A percentile compares a stretch with the other conserved stretches of the same genome.
These are phyloP conservation scores for Pteropus rufus DNA, from an alignment of 2,797 vertebrate genomes.

Conservation along the genomic window DNA sequence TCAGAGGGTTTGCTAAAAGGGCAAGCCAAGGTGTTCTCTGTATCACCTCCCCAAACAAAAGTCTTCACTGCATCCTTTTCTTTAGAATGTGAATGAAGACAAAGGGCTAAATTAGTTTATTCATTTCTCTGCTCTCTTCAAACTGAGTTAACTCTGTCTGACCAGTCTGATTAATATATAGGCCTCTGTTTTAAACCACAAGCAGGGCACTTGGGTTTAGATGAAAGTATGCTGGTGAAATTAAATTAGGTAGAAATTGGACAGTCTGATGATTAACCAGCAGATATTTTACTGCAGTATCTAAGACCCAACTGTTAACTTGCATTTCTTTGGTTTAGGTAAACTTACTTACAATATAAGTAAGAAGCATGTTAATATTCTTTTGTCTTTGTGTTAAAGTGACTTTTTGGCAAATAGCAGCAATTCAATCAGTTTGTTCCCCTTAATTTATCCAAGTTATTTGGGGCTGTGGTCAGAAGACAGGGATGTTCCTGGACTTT, in stretches of 20 bases:
- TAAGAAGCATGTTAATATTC: neutral
- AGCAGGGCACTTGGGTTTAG: neutral
- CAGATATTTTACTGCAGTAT: slow-evolving; percentile 1
- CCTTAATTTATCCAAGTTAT: slow-evolving; percentile 9
- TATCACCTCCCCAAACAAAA: neutral
- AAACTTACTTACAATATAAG: slow-evolving; percentile 23
- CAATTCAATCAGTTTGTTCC: slow-evolving; percentile 6
- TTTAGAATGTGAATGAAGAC: slow-evolving; percentile 41
- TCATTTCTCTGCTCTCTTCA: neutral
- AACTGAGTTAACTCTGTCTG: neutral
- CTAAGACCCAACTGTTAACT: neutral
- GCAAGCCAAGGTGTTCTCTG: neutral
- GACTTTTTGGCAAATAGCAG: neutral
- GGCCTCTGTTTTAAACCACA: slow-evolving; percentile 8
- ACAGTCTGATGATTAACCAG: neutral
- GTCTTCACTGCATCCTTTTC: neutral
- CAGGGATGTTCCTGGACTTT: neutral
- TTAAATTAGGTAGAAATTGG: slow-evolving; percentile 14
- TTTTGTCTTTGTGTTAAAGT: neutral
- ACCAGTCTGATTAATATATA: slow-evolving; percentile 7
- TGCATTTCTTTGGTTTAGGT: neutral
- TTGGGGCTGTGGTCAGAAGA: neutral
- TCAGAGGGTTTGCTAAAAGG: neutral
- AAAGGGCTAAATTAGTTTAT: neutral
- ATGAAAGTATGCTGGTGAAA: slow-evolving; percentile 33